These are phyloP conservation scores for Leptinotarsa texana DNA, from an alignment of 1,140 invertebrate genomes.

Conservation along the genomic window DNA sequence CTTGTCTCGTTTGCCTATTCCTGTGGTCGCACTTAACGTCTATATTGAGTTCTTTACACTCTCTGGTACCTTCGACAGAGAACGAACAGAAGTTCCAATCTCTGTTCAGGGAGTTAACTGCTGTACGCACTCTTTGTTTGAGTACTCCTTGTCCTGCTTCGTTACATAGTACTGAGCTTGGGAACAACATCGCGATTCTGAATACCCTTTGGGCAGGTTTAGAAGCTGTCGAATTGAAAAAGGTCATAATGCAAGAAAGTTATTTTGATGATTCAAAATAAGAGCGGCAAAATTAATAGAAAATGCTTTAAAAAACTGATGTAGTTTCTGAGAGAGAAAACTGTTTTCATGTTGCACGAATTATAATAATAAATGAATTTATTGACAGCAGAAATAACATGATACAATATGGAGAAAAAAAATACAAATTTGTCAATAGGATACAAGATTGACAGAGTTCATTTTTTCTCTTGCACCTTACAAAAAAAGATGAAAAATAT, in stretches of 20 bases:
- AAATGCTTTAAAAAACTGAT: too few species aligned
- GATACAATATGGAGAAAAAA: too few species aligned
- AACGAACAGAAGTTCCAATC: conserved; percentile 94
- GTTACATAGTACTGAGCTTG: conserved; percentile 89
- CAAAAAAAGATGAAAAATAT: too few species aligned
- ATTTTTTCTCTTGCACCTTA: too few species aligned
- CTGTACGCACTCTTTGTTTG: conserved; percentile 82
- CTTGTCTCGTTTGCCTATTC: conserved; percentile 65
- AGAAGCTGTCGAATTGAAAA: conserved; percentile 61
- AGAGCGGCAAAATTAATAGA: too few species aligned
- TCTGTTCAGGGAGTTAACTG: conserved; percentile 85
- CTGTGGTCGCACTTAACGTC: conserved; percentile 88
- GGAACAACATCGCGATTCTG: conserved; percentile 91
- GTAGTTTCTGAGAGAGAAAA: too few species aligned
- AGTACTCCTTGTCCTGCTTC: conserved; percentile 91
- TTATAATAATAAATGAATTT: too few species aligned
- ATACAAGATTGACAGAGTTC: too few species aligned
- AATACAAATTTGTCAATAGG: too few species aligned
- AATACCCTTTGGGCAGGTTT: conserved; percentile 89
- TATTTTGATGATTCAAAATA: not conserved
- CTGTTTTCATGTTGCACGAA: too few species aligned
- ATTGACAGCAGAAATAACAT: too few species aligned
- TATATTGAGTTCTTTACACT: conserved; percentile 86
- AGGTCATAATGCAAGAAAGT: not conserved
- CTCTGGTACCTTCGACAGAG: conserved; percentile 77